These are phyloP conservation scores for Agrochola macilenta DNA, from an alignment of 2,888 invertebrate species.

Conservation along the genomic window DNA sequence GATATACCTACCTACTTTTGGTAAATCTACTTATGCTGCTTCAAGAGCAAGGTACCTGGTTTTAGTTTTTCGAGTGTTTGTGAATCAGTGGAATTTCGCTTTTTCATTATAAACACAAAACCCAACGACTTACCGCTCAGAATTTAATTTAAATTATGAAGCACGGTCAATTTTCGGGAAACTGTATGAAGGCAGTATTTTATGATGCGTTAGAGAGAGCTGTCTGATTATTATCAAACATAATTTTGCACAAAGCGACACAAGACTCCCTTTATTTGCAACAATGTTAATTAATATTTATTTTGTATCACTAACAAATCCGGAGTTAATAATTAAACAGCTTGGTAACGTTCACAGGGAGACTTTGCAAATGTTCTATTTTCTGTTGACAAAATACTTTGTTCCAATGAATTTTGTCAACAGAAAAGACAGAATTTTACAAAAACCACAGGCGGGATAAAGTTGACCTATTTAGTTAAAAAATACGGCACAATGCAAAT, in stretches of 20 bases:
- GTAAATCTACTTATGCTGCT: background rate
- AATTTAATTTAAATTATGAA: background rate
- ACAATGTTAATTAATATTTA: background rate
- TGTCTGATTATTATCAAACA: background rate
- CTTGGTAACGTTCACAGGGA: too few relatives aligned
- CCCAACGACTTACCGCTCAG: too few relatives aligned
- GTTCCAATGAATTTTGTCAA: background rate
- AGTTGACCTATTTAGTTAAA: conserved; percentile 6
- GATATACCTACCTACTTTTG: background rate
- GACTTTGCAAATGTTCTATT: background rate
- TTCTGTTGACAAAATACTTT: background rate
- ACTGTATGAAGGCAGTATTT: background rate
- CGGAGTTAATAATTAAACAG: background rate
- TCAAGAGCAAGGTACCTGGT: background rate
- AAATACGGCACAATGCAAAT: background rate
- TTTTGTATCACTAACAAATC: background rate
- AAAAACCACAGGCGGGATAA: too few relatives aligned
- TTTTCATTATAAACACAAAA: background rate
- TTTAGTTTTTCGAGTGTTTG: background rate
- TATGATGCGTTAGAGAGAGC: background rate
- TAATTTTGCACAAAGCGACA: background rate
- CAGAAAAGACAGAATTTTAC: background rate
- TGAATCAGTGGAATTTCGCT: background rate
- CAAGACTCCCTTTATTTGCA: background rate
- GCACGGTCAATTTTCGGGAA: background rate